Conservation (phyloP, 2,113 vertebrate species). For the Apteryx mantelli region DNA sequence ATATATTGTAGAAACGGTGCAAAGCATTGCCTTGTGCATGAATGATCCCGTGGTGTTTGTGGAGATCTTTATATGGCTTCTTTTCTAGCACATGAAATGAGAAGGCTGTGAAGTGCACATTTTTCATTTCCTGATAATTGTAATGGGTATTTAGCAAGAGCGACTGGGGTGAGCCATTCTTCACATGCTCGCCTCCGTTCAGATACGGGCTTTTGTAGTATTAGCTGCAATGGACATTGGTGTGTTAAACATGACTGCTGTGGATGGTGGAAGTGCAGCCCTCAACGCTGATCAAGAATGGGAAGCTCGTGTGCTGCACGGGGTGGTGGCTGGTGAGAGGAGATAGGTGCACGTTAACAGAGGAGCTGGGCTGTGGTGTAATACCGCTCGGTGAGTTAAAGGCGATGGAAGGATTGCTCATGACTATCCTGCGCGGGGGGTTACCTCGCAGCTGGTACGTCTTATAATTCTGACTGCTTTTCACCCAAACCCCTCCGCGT, state of each 20-base stretch:
- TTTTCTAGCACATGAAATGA: constrained; percentile 40
- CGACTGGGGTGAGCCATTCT: constrained; percentile 9
- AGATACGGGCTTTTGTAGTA: constrained; percentile 15
- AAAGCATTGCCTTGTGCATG: neutral
- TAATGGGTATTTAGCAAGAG: constrained; percentile 7
- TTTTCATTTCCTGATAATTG: constrained; percentile 67
- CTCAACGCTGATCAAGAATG: neutral
- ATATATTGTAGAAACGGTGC: neutral
- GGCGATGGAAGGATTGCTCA: neutral
- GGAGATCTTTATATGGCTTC: neutral
- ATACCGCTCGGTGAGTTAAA: neutral
- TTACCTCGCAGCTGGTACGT: neutral
- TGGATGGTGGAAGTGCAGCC: neutral
- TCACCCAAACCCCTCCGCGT: neutral
- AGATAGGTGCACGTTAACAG: neutral
- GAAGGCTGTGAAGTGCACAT: neutral
- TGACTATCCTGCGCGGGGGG: neutral
- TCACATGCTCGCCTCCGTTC: neutral
- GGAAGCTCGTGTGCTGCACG: neutral
- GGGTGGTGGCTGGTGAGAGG: neutral
- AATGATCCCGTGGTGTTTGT: constrained; percentile 21
- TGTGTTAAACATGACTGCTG: neutral
- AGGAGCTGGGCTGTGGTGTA: neutral
- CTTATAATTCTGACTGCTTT: neutral
- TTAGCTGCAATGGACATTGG: neutral